Conservation (phyloP, 2,797 vertebrate genomes). For the Tauraco hartlaubi region DNA sequence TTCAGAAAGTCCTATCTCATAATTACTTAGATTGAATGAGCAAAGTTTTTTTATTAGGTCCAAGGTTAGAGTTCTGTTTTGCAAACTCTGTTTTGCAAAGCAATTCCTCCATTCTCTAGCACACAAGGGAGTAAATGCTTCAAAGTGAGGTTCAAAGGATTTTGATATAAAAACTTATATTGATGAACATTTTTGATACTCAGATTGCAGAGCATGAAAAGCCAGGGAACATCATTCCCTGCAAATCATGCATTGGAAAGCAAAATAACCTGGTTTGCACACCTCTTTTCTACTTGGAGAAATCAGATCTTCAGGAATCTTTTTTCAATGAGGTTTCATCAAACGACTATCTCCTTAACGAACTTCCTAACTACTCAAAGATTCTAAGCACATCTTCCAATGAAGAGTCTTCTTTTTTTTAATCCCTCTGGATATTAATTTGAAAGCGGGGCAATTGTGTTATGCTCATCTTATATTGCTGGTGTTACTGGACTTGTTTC, state of each 20-base stretch:
- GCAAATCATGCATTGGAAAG: not conserved
- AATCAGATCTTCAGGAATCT: not conserved
- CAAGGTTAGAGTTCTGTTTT: not conserved
- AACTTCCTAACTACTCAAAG: not conserved
- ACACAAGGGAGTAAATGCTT: not conserved
- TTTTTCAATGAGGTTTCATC: not conserved
- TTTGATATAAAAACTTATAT: not conserved
- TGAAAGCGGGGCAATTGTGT: not conserved
- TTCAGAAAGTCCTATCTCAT: not conserved
- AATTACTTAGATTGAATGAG: not conserved
- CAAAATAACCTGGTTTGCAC: not conserved
- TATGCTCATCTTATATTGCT: not conserved
- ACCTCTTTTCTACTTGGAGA: not conserved
- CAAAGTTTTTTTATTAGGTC: not conserved
- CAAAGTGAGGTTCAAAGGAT: not conserved
- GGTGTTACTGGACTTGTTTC: not conserved
- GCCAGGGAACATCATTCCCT: not conserved
- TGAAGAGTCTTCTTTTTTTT: not conserved
- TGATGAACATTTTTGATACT: not conserved
- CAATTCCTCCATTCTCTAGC: not conserved
- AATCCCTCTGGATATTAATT: not conserved
- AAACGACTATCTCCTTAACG: not conserved
- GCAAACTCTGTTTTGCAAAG: not conserved
- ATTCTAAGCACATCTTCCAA: not conserved
- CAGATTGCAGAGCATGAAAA: not conserved